Evolutionary conservation across 2,113 vertebrate species (phyloP).

Genomic region (Calcarius ornatus): DNA sequence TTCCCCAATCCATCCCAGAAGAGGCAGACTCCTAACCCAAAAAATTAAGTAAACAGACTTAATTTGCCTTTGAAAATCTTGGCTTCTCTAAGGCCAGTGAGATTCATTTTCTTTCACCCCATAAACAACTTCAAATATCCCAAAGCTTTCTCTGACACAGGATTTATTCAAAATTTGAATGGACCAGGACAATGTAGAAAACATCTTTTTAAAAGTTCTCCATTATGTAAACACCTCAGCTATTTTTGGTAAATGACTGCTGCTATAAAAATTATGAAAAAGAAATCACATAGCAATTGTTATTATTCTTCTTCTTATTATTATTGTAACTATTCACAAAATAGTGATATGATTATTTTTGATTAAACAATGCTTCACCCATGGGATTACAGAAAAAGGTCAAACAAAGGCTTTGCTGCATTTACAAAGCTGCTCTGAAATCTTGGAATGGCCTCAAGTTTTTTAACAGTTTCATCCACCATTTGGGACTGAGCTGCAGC

Average conservation of each 20-base stretch:
- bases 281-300: not conserved
- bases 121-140: not conserved
- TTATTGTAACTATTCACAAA: not conserved
- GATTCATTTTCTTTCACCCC: not conserved
- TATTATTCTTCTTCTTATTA: not conserved
- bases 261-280: not conserved
- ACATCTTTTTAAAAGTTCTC: not conserved
- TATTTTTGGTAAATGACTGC: constrained; percentile 16
- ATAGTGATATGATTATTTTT: not conserved
- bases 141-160: not conserved
- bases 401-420: constrained; percentile 19
- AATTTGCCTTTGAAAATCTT: not conserved
- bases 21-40: not conserved
- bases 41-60: not conserved
- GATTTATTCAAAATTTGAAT: not conserved
- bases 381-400: not conserved
- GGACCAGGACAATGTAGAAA: not conserved
- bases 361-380: constrained; percentile 12
- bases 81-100: not conserved
- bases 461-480: not conserved
- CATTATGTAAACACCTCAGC: not conserved
- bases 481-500: not conserved
- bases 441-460: not conserved
- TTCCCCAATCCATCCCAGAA: not conserved
- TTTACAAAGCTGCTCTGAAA: not conserved